Evolutionary conservation across 2,113 vertebrate species (phyloP).

Genomic region (Mobula hypostoma): DNA sequence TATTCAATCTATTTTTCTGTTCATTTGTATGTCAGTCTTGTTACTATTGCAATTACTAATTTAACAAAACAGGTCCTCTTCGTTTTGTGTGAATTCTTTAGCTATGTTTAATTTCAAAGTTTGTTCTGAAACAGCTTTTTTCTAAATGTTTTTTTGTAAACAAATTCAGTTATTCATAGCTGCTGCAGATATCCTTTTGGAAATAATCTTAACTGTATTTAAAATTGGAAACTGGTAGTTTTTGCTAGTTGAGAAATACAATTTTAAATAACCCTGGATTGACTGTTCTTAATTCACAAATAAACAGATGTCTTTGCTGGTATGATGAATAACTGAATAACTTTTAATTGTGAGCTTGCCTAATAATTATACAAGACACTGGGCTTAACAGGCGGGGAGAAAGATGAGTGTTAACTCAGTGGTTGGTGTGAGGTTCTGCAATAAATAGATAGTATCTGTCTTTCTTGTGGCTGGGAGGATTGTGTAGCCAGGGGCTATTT

Average conservation of each 20-base stretch:
- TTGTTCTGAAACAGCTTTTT: not conserved
- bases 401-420: not conserved
- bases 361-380: not conserved
- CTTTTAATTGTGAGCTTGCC: not conserved
- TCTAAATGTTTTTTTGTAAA: not conserved
- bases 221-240: too few relatives aligned
- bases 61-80: not conserved
- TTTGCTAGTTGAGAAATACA: too few relatives aligned
- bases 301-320: not conserved
- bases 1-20: not conserved
- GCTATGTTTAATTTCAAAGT: not conserved
- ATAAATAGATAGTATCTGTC: too few relatives aligned
- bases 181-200: not conserved
- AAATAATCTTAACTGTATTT: too few relatives aligned
- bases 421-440: not conserved
- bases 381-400: not conserved
- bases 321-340: not conserved
- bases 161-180: not conserved
- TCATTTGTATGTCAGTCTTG: too few relatives aligned
- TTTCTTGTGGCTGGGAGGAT: not conserved
- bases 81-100: not conserved
- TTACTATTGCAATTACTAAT: too few relatives aligned
- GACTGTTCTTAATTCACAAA: not conserved
- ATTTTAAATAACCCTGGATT: not conserved
- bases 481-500: not conserved